These are phyloP conservation scores for Aplidium turbinatum DNA, from an alignment of 23 tunicate species.

Conservation along the genomic window DNA sequence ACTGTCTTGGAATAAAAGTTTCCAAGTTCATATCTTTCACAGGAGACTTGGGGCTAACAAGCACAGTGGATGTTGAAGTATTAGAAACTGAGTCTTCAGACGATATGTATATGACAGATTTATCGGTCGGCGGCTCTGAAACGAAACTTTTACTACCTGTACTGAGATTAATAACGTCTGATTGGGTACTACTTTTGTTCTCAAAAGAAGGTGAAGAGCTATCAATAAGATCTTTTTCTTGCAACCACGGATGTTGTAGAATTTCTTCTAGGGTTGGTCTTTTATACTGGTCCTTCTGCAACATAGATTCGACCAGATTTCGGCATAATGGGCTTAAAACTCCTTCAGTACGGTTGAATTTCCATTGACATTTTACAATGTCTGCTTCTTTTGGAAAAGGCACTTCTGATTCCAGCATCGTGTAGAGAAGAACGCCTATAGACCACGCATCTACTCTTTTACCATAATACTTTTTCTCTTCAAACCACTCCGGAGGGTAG, in stretches of 20 bases:
- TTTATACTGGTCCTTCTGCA: conserved; percentile 61
- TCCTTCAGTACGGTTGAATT: conserved; percentile 56
- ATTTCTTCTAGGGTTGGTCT: conserved; percentile 72
- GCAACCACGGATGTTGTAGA: conserved; percentile 78
- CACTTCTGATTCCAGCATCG: conserved; percentile 97
- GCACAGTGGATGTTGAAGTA: no score
- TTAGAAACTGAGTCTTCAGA: no score
- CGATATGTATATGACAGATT: no score
- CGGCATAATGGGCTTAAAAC: conserved; percentile 42
- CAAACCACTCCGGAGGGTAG: conserved; percentile 99
- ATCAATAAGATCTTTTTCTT: no score
- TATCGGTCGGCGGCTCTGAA: no score
- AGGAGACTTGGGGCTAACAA: no score
- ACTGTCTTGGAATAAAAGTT: no score
- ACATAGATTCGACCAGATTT: conserved; percentile 69
- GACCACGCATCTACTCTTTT: conserved; percentile 91
- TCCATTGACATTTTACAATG: conserved; percentile 75
- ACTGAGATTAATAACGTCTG: no score
- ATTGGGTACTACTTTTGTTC: no score
- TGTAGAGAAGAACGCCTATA: conserved; percentile 90
- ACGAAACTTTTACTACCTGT: no score
- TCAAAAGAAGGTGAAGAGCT: no score
- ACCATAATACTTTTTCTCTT: conserved; percentile 73
- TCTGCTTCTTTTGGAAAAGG: conserved; percentile 93
- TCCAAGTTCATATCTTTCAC: no score